Percentiles rank a stretch among this genome's conserved stretches.
Conservation (phyloP, 2,113 vertebrate genomes). For the Tursiops truncatus region DNA sequence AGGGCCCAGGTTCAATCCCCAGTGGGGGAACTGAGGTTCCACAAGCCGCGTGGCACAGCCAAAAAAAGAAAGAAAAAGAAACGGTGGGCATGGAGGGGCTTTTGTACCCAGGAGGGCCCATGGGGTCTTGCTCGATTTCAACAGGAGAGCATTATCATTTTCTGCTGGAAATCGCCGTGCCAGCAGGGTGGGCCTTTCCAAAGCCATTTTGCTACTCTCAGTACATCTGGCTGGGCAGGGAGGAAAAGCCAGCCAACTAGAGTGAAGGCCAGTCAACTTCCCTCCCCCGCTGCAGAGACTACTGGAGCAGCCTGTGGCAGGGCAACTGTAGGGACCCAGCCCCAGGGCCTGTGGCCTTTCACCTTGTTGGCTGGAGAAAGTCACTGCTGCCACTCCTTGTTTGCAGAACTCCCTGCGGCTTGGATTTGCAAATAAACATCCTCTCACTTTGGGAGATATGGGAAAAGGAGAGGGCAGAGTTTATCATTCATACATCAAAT, state of each 20-base stretch:
- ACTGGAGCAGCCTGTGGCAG: not conserved
- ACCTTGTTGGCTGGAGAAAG: not conserved
- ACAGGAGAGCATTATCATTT: not conserved
- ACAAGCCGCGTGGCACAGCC: not conserved
- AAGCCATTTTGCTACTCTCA: not conserved
- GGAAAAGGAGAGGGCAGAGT: not conserved
- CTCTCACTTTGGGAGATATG: not conserved
- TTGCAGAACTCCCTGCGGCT: conserved; percentile 37
- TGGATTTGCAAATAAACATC: conserved; percentile 23
- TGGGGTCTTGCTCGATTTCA: not conserved
- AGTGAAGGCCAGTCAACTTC: not conserved
- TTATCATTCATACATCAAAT: not conserved
- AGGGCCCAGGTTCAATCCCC: not conserved
- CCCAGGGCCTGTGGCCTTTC: not conserved
- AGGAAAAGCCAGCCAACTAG: not conserved
- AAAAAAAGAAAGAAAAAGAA: not conserved
- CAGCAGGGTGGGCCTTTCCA: not conserved
- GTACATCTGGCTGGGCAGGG: not conserved
- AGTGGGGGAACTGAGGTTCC: not conserved
- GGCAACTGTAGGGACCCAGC: not conserved
- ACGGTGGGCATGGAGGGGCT: not conserved
- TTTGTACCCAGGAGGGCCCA: not conserved
- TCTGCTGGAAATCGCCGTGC: not conserved
- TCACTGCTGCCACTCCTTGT: conserved; percentile 30
- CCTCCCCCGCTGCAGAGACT: not conserved